Conservation (phyloP, 64 coral and sea anemone species). For the Actinia equina region DNA sequence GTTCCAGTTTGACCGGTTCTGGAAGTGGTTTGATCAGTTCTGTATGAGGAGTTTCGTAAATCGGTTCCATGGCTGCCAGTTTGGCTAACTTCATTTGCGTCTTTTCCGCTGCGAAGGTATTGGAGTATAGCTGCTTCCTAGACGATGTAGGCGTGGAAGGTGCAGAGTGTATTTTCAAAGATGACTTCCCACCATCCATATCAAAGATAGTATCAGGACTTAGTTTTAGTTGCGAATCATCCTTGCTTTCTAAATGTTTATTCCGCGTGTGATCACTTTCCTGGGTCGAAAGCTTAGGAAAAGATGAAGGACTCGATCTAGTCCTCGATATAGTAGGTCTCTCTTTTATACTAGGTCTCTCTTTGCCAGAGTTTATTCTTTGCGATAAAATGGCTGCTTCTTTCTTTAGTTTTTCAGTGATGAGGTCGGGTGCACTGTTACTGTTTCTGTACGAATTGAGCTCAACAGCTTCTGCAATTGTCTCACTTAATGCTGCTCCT, state of each 20-base stretch:
- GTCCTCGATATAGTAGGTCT: conserved; percentile 30
- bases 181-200: conserved; percentile 34
- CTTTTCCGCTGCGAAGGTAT: conserved; percentile 70
- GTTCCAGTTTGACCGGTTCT: conserved; percentile 52
- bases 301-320: conserved; percentile 14
- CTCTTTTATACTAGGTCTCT: conserved; percentile 34
- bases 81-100: conserved; percentile 78
- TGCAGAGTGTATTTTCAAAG: conserved; percentile 56
- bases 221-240: conserved; percentile 64
- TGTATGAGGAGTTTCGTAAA: conserved; percentile 67
- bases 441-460: conserved; percentile 71
- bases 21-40: conserved; percentile 39
- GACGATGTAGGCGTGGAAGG: conserved; percentile 51
- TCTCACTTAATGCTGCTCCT: conserved; percentile 56
- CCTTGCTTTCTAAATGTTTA: conserved; percentile 50
- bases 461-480: conserved; percentile 78
- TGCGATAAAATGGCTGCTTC: conserved; percentile 64
- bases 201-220: conserved; percentile 73
- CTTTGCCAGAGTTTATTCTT: conserved; percentile 51
- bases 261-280: background rate
- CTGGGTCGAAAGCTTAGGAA: background rate
- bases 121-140: conserved; percentile 58
- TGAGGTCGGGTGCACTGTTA: conserved; percentile 80
- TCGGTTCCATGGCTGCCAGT: conserved; percentile 87
- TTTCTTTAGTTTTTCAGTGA: conserved; percentile 70